Evolutionary conservation across 2,888 invertebrate species (phyloP).

Genomic region (Drosophila histrio): DNA sequence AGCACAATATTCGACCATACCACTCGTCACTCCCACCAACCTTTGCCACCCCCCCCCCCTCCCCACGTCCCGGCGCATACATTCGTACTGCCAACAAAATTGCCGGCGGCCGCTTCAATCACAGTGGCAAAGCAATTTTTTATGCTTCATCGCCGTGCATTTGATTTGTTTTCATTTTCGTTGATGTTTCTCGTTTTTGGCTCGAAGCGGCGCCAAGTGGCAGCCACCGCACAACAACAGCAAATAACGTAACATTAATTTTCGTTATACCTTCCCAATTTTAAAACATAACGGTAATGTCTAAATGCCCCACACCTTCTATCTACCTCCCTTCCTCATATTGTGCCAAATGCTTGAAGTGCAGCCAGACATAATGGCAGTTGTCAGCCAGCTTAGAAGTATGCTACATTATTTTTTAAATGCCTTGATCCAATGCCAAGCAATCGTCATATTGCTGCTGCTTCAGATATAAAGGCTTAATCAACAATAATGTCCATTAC

Average conservation of each 20-base stretch:
- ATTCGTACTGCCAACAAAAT: conserved; percentile 14
- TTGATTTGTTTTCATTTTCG: conserved; percentile 58
- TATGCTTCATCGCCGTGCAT: conserved; percentile 61
- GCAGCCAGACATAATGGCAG: not conserved
- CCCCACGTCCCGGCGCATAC: not conserved
- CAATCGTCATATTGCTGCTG: not conserved
- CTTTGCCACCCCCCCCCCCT: not conserved
- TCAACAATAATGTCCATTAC: too few species aligned
- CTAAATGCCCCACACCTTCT: not conserved
- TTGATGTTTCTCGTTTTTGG: conserved; percentile 33
- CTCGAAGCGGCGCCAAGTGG: conserved; percentile 38
- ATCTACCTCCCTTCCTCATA: not conserved
- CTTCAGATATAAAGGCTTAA: too few species aligned
- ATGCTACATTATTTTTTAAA: not conserved
- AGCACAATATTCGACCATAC: conserved; percentile 19
- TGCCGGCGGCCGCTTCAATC: conserved; percentile 63
- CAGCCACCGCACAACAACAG: conserved; percentile 23
- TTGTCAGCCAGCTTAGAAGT: conserved; percentile 4
- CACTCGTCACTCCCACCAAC: not conserved
- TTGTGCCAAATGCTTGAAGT: not conserved
- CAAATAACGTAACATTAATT: conserved; percentile 48
- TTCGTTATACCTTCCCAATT: conserved; percentile 29
- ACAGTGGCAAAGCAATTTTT: conserved; percentile 64
- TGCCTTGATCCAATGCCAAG: too few species aligned
- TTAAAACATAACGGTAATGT: conserved; percentile 19